Evolutionary conservation across 2,888 invertebrate species (phyloP).

Genomic region (Orchestes rusci): DNA sequence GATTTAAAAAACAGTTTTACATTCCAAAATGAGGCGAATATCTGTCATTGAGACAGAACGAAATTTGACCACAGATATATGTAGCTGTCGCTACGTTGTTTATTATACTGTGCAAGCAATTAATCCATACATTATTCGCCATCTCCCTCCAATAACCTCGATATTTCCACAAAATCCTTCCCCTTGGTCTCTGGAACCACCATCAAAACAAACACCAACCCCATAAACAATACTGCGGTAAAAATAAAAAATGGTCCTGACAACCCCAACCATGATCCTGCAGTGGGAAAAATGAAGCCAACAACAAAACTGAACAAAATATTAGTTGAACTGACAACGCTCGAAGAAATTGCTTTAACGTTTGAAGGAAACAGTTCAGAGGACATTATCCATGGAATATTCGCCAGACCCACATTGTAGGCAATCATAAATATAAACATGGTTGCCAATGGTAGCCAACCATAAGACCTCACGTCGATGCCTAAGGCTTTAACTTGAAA

Average conservation of each 20-base stretch:
- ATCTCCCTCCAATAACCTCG: conserved; percentile 16
- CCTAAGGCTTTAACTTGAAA: conserved; percentile 35
- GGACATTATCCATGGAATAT: conserved; percentile 73
- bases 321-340: conserved; percentile 18
- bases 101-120: too few species aligned
- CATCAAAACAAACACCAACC: conserved; percentile 18
- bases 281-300: conserved; percentile 26
- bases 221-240: conserved; percentile 12
- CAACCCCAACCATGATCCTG: conserved; percentile 18
- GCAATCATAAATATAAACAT: conserved; percentile 13
- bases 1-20: too few species aligned
- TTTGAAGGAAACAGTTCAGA: conserved; percentile 73
- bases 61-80: too few species aligned
- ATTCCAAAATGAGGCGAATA: too few species aligned
- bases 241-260: conserved; percentile 28
- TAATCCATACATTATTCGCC: too few species aligned
- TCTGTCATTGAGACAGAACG: too few species aligned
- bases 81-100: too few species aligned
- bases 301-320: conserved; percentile 23
- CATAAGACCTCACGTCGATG: background rate
- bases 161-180: conserved; percentile 25
- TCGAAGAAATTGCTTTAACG: conserved; percentile 58
- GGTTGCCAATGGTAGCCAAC: conserved; percentile 18
- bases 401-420: conserved; percentile 54
- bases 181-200: conserved; percentile 28